Evolutionary conservation across 2,113 vertebrate species (phyloP).

Genomic region (Cinclus cinclus): DNA sequence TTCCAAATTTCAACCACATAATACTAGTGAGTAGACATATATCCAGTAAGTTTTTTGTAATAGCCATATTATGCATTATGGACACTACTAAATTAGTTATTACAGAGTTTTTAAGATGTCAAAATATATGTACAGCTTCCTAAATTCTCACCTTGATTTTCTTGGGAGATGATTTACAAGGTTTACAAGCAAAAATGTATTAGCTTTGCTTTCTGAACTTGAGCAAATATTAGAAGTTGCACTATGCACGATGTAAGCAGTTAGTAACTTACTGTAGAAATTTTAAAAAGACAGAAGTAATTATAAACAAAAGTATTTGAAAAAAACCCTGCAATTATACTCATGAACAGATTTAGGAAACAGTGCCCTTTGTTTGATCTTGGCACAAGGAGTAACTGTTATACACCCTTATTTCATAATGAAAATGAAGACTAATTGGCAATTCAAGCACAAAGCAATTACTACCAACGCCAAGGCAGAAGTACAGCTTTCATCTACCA

Average conservation of each 20-base stretch:
- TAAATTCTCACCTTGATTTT: not conserved
- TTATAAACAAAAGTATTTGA: not conserved
- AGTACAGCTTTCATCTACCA: not conserved
- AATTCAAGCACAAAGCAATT: not conserved
- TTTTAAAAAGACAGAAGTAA: not conserved
- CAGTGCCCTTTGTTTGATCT: conserved; percentile 13
- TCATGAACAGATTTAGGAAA: not conserved
- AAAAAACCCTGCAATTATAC: not conserved
- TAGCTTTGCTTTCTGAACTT: not conserved
- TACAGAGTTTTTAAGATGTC: not conserved
- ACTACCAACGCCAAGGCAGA: not conserved
- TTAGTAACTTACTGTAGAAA: not conserved
- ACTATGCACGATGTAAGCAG: not conserved
- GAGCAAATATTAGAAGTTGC: not conserved
- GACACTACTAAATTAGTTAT: not conserved
- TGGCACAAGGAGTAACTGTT: conserved; percentile 23
- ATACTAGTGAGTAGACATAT: not conserved
- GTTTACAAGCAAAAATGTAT: not conserved
- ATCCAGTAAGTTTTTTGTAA: not conserved
- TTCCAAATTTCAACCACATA: not conserved
- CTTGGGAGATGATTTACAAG: not conserved
- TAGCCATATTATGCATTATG: not conserved
- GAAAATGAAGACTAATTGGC: conserved; percentile 9
- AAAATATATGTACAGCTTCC: not conserved
- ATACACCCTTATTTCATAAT: not conserved